Evolutionary conservation across 2,888 invertebrate genomes (phyloP).

Genomic region (Clitarchus hookeri): DNA sequence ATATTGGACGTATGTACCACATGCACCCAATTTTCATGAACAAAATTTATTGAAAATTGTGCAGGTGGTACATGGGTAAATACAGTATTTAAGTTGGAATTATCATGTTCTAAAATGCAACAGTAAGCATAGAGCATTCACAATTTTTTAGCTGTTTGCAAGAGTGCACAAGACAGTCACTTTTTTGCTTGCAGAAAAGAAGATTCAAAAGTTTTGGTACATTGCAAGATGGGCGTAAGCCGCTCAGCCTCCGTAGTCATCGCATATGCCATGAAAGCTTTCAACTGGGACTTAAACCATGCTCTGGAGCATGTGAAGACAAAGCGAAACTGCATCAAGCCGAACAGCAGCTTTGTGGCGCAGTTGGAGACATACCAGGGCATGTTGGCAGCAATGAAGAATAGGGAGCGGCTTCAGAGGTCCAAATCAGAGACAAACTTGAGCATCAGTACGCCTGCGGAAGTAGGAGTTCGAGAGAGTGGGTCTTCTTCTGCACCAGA

Average conservation of each 20-base stretch:
- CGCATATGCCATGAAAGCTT: conserved; percentile 98
- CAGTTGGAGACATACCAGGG: conserved; percentile 93
- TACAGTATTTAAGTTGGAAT: no score
- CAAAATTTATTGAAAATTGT: no score
- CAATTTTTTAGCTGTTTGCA: neutral
- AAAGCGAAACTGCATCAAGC: conserved; percentile 91
- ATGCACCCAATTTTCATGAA: no score
- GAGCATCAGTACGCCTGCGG: conserved; percentile 65
- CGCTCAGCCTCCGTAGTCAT: conserved; percentile 97
- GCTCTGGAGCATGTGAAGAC: conserved; percentile 89
- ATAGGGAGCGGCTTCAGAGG: conserved; percentile 88
- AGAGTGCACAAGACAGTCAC: neutral
- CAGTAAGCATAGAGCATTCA: neutral
- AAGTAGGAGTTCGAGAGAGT: conserved; percentile 41
- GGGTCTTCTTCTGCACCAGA: conserved; percentile 43
- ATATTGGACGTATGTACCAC: no score
- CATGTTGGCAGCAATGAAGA: conserved; percentile 95
- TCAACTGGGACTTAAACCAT: conserved; percentile 88
- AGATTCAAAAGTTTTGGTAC: conserved; percentile 93
- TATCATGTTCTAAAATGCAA: neutral
- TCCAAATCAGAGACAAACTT: conserved; percentile 92
- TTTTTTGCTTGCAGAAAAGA: conserved; percentile 62
- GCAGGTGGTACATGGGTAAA: no score
- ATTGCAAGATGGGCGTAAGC: conserved; percentile 99
- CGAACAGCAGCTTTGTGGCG: conserved; percentile 91